These are phyloP conservation scores for Ginglymostoma cirratum DNA, from an alignment of 2,113 vertebrate species.

Conservation along the genomic window DNA sequence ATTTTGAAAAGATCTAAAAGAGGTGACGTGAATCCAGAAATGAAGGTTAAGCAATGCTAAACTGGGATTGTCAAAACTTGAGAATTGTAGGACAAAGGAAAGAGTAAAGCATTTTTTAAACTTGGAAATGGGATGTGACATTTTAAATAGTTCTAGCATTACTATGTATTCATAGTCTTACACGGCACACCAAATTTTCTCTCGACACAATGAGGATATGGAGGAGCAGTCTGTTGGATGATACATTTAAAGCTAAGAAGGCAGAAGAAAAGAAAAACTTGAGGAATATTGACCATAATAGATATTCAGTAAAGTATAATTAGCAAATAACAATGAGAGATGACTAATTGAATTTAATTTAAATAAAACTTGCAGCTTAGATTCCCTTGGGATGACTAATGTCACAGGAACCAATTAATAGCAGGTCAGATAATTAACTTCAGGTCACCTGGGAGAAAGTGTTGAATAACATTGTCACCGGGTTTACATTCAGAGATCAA, in stretches of 20 bases:
- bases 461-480: not conserved
- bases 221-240: not conserved
- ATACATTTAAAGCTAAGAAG: not conserved
- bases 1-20: not conserved
- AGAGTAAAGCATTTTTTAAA: not conserved
- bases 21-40: not conserved
- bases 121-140: not conserved
- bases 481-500: not conserved
- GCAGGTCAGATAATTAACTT: not conserved
- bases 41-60: not conserved
- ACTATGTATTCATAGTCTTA: not conserved
- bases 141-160: not conserved
- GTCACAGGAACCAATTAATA: conserved; percentile 24
- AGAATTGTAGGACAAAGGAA: not conserved
- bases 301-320: not conserved
- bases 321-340: not conserved
- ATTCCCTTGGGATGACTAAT: not conserved
- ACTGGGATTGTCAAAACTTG: not conserved
- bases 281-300: not conserved
- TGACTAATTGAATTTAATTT: conserved; percentile 14
- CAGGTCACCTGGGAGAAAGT: not conserved
- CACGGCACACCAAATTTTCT: not conserved
- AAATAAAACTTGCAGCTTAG: not conserved
- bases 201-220: not conserved
- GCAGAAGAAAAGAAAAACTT: not conserved